Conservation (phyloP, 2,888 invertebrate genomes). For the Tortricodes alternella region DNA sequence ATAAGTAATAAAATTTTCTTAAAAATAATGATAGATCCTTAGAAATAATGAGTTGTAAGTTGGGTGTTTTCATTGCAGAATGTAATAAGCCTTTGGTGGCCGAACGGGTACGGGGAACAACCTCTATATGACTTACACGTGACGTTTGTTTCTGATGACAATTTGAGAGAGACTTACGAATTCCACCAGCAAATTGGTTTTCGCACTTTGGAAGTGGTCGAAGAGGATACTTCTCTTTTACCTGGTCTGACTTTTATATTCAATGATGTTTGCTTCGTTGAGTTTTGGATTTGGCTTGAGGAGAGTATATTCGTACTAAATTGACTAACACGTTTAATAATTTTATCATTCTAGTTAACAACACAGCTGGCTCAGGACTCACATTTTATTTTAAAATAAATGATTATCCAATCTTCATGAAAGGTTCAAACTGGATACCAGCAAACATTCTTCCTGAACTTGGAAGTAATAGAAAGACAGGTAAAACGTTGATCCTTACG, state of each 20-base stretch:
- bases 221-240: constrained; percentile 81
- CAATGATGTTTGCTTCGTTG: background rate
- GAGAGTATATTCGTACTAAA: background rate
- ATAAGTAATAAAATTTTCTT: background rate
- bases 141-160: constrained; percentile 60
- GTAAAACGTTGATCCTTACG: too few species aligned
- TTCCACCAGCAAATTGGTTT: constrained; percentile 91
- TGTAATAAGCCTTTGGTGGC: constrained; percentile 91
- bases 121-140: constrained; percentile 87
- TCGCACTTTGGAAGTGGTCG: constrained; percentile 91
- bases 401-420: constrained; percentile 93
- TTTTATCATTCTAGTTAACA: constrained; percentile 55
- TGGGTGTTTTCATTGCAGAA: constrained; percentile 49
- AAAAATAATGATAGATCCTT: too few species aligned
- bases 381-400: constrained; percentile 95
- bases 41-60: background rate
- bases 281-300: background rate
- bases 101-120: constrained; percentile 94
- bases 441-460: constrained; percentile 91
- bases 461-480: constrained; percentile 76
- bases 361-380: constrained; percentile 80
- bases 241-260: constrained; percentile 46
- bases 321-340: background rate
- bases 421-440: constrained; percentile 98
- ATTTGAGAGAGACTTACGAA: constrained; percentile 50